Evolutionary conservation across 2,888 invertebrate genomes (phyloP), one percentile per base, ranked within the genome.

Genomic region (Stictocephala bisonia): DNA sequence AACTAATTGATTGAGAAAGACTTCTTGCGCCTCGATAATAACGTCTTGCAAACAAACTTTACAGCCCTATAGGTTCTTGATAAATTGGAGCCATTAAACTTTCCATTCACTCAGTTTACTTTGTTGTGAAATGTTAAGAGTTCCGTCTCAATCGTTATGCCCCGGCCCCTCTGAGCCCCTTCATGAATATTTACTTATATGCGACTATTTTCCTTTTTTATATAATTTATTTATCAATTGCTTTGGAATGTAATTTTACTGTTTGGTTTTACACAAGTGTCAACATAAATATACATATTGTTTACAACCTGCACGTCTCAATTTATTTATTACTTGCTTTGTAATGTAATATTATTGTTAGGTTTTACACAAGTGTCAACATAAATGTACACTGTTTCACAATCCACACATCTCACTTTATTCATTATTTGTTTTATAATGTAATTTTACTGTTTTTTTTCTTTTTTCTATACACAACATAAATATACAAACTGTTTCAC

Each of bases 1-100:
- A 27, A 56, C 70, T 70, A 70, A 70, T 70, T 70, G 70, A 70
- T 70, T 70, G 70, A 56, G 53, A 70, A 70, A 70, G 44, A 44
- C 64, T 35, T 44, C 58, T 60, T 44, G 41, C 2, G 64, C 18
- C 7, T 24, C 20, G 13, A 13, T 22, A 44, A 60, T 3, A 18
- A 24, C 64, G 44, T 64, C 44, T 64, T 64, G 26, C 40, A 64
- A 60, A 60, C 60, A 60, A 64, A 64, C 64, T 64, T 64, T 27
- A 15, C 44, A 27, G 26, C 44, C 27, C 22, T 24, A 64, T 64
- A 64, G 64, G 27, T 44, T 44, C 27, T 44, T 64, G 44, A 64
- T 64, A 44, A 64, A 41, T 64, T 64, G 41, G 64, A 64, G 26
- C 64, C 64, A 64, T 64, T 64, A 64, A 64, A 64, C 64, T 64